Evolutionary conservation across 2,113 vertebrate species (phyloP).

Genomic region (Emydocephalus ijimae): DNA sequence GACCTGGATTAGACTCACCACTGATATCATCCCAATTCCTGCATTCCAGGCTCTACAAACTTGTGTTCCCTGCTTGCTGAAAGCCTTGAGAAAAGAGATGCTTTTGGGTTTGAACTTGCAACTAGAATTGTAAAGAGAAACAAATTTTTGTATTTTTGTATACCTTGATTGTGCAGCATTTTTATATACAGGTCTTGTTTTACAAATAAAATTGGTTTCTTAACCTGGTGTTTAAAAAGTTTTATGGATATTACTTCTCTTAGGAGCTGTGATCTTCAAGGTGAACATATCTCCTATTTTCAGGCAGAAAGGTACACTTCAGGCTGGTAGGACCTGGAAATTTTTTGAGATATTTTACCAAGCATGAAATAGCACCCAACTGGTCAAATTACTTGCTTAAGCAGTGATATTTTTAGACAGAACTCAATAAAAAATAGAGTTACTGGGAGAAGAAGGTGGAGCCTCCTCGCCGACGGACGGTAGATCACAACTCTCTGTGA

Average conservation of each 20-base stretch:
- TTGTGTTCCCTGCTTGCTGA: conserved; percentile 57
- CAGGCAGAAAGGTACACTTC: neutral
- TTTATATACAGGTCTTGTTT: conserved; percentile 77
- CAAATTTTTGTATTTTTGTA: conserved; percentile 81
- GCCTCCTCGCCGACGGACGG: too few relatives aligned
- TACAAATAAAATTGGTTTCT: conserved; percentile 74
- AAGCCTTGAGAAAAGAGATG: conserved; percentile 57
- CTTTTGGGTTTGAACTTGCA: conserved; percentile 69
- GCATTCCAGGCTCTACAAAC: conserved; percentile 46
- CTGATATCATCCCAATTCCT: conserved; percentile 56
- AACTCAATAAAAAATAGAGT: neutral
- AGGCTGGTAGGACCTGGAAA: neutral
- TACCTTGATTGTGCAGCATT: conserved; percentile 76
- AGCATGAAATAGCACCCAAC: neutral
- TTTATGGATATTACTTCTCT: conserved; percentile 62
- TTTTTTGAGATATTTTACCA: neutral
- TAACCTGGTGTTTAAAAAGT: conserved; percentile 72
- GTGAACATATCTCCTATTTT: conserved; percentile 36
- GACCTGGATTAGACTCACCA: conserved; percentile 58
- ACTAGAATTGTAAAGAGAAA: conserved; percentile 71
- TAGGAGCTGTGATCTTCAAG: conserved; percentile 65
- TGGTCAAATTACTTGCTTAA: neutral
- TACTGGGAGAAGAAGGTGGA: too few relatives aligned
- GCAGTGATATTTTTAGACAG: neutral
- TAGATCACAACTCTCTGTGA: too few relatives aligned